Evolutionary conservation across 1,140 invertebrate genomes (phyloP).

Genomic region (Conopomorpha cramerella): DNA sequence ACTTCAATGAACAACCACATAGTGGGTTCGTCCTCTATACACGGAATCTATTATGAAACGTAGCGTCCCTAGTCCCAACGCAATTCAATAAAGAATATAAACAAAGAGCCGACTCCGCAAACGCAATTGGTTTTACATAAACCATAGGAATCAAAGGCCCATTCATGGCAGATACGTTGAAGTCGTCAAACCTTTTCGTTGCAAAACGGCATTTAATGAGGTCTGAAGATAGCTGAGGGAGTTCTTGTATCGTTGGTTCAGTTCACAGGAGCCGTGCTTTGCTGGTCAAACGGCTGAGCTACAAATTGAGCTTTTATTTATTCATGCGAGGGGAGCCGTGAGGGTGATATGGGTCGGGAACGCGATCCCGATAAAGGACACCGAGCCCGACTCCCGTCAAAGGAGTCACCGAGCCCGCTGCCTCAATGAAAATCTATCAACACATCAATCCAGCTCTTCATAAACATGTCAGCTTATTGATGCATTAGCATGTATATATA

Average conservation of each 20-base stretch:
- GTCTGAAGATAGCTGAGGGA: slow-evolving; percentile 13
- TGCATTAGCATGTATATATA: too few species aligned
- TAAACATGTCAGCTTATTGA: too few species aligned
- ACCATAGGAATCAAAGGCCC: slow-evolving; percentile 14
- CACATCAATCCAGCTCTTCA: too few species aligned
- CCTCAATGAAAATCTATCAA: too few species aligned
- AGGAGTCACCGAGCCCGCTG: slow-evolving; percentile 17
- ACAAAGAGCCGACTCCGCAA: slow-evolving; percentile 5
- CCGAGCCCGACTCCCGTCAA: slow-evolving; percentile 23
- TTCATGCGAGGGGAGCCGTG: slow-evolving; percentile 42
- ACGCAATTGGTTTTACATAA: slow-evolving; percentile 26
- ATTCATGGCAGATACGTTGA: slow-evolving; percentile 4
- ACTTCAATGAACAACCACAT: neutral
- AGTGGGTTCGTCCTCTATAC: slow-evolving; percentile 7
- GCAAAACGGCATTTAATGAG: slow-evolving; percentile 14
- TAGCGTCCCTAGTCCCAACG: slow-evolving; percentile 11
- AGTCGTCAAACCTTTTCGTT: slow-evolving; percentile 4
- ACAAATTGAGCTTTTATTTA: slow-evolving; percentile 59
- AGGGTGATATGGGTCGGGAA: slow-evolving; percentile 51
- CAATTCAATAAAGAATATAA: slow-evolving; percentile 17
- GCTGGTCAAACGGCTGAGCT: slow-evolving; percentile 36
- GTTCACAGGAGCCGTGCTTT: slow-evolving; percentile 24
- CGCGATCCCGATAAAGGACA: slow-evolving; percentile 36
- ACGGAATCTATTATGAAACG: slow-evolving; percentile 13
- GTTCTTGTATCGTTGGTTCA: slow-evolving; percentile 26